These are phyloP conservation scores for Spilogale gracilis DNA, from an alignment of 2,113 vertebrate species.

Conservation along the genomic window DNA sequence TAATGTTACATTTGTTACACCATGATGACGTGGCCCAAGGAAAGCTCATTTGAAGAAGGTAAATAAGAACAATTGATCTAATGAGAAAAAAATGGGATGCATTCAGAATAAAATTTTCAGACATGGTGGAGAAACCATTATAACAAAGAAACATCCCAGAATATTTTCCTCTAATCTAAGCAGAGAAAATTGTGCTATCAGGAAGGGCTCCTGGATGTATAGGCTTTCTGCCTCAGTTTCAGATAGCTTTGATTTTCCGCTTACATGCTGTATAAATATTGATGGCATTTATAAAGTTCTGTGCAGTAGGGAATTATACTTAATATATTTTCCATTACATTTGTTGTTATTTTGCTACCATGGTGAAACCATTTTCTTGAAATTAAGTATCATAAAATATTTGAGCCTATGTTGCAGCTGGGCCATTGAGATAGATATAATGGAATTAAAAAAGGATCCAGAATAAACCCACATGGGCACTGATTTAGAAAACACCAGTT, in stretches of 20 bases:
- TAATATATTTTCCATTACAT: constrained; percentile 62
- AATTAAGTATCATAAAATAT: constrained; percentile 69
- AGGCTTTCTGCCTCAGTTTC: background rate
- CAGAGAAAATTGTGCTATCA: background rate
- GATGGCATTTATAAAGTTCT: constrained; percentile 52
- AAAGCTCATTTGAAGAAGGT: background rate
- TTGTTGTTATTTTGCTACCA: constrained; percentile 63
- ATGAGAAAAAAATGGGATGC: background rate
- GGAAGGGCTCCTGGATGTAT: background rate
- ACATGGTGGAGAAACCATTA: background rate
- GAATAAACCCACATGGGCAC: fast-evolving
- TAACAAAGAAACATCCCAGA: background rate
- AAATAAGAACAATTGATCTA: constrained; percentile 17
- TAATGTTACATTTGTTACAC: background rate
- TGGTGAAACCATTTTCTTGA: constrained; percentile 68
- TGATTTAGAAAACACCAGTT: background rate
- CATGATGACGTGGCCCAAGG: background rate
- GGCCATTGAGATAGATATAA: constrained; percentile 37
- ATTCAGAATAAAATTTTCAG: background rate
- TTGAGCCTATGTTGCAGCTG: background rate
- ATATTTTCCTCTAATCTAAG: background rate
- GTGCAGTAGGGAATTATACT: background rate
- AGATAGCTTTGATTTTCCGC: constrained; percentile 47
- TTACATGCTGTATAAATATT: background rate
- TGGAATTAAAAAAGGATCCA: background rate